A percentile compares a stretch with the other conserved stretches of the same genome.
phyloP scores from a whole-genome alignment of 2,888 invertebrate genomes.

The Octonoba sinensis region DNA sequence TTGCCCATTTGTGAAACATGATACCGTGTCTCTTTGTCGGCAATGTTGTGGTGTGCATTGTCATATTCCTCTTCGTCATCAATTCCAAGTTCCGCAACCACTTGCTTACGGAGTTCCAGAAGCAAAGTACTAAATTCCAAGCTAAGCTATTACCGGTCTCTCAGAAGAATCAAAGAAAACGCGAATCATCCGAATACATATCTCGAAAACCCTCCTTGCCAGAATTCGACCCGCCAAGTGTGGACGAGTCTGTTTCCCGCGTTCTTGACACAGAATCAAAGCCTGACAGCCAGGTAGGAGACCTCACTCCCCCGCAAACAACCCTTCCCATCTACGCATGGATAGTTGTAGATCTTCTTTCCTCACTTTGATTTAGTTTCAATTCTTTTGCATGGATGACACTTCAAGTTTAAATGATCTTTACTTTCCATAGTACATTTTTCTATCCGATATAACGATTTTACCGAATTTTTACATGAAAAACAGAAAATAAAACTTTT shows the following conservation, averaged over 20 bases:
- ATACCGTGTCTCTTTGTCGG: slow-evolving; percentile 53
- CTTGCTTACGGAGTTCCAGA: slow-evolving; percentile 43
- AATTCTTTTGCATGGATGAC: too few relatives aligned
- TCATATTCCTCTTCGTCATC: slow-evolving; percentile 55
- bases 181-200: slow-evolving; percentile 10
- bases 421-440: too few relatives aligned
- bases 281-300: slow-evolving; percentile 55
- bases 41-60: slow-evolving; percentile 53
- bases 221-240: slow-evolving; percentile 24
- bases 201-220: slow-evolving; percentile 11
- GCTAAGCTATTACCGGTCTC: slow-evolving; percentile 23
- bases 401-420: too few relatives aligned
- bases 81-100: slow-evolving; percentile 57
- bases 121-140: slow-evolving; percentile 43
- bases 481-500: too few relatives aligned
- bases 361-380: too few relatives aligned
- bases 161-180: background rate
- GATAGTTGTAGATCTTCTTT: slow-evolving; percentile 1
- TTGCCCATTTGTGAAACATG: slow-evolving; percentile 55
- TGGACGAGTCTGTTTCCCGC: slow-evolving; percentile 27
- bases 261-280: slow-evolving; percentile 21
- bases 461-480: too few relatives aligned
- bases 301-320: slow-evolving; percentile 19
- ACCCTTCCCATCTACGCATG: slow-evolving; percentile 26
- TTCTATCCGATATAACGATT: too few relatives aligned